Percentiles rank a stretch among this genome's conserved stretches.
These are phyloP conservation scores for Brachystomella parvula DNA, from an alignment of 1,140 invertebrate genomes.

Conservation along the genomic window DNA sequence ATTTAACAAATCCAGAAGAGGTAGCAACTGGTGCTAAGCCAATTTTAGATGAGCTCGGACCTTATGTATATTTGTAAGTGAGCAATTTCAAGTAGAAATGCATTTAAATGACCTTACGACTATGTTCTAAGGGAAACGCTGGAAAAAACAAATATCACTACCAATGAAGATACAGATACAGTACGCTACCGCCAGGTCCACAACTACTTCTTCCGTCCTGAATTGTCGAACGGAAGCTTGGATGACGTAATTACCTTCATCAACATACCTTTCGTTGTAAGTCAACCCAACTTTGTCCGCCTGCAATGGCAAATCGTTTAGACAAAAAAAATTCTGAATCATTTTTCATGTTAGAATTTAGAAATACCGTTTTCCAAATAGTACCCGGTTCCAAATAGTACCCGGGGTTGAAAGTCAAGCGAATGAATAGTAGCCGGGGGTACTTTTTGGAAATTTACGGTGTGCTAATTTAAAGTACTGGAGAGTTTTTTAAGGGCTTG, in stretches of 20 bases:
- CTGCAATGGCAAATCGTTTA: not conserved
- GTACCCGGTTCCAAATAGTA: too few species aligned
- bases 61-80: conserved; percentile 17
- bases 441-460: too few species aligned
- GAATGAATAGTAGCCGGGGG: too few species aligned
- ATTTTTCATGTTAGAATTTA: too few species aligned
- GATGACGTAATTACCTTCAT: conserved; percentile 45
- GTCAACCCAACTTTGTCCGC: conserved; percentile 11
- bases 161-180: conserved; percentile 40
- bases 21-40: conserved; percentile 14
- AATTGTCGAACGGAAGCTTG: conserved; percentile 45
- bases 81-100: not conserved
- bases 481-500: too few species aligned
- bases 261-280: conserved; percentile 47
- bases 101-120: not conserved
- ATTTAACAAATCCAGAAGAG: conserved; percentile 25
- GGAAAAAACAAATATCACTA: not conserved
- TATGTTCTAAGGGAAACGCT: not conserved
- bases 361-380: too few species aligned
- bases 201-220: conserved; percentile 44
- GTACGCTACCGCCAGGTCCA: conserved; percentile 47
- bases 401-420: too few species aligned
- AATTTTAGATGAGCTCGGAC: conserved; percentile 16
- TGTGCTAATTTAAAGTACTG: too few species aligned
- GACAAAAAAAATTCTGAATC: not conserved